Conservation (phyloP, 64 coral and sea anemone species). For the Actinia equina region DNA sequence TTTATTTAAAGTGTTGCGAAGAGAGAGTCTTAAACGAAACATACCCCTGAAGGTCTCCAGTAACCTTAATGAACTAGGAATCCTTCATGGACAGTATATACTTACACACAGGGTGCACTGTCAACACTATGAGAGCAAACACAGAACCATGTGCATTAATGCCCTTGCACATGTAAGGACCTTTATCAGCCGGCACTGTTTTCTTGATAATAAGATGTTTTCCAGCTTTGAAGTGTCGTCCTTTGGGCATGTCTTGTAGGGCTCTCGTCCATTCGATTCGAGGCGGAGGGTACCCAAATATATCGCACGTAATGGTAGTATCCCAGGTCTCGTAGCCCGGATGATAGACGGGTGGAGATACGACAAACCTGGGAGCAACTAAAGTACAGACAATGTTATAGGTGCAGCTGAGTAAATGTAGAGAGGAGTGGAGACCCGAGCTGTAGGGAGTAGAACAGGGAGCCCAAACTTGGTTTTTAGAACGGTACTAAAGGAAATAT, state of each 20-base stretch:
- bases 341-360: constrained; percentile 41
- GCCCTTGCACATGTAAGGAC: constrained; percentile 75
- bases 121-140: constrained; percentile 67
- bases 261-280: constrained; percentile 58
- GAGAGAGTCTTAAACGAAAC: no score
- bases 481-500: no score
- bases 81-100: background rate
- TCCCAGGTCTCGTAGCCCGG: constrained; percentile 66
- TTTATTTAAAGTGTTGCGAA: no score
- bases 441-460: no score
- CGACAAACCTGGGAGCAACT: constrained; percentile 67
- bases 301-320: constrained; percentile 63
- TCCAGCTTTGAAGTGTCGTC: constrained; percentile 47
- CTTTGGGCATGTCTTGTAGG: constrained; percentile 27
- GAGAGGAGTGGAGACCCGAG: no score
- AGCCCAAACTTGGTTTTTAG: no score
- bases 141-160: constrained; percentile 56
- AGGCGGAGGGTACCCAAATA: constrained; percentile 63
- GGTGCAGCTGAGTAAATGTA: background rate
- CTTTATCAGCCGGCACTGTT: constrained; percentile 33
- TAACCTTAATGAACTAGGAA: no score
- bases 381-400: background rate
- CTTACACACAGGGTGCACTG: constrained; percentile 70
- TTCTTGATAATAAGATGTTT: constrained; percentile 61
- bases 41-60: no score